These are phyloP conservation scores for Damaliscus lunatus DNA, from an alignment of 2,113 vertebrate genomes.

Conservation along the genomic window DNA sequence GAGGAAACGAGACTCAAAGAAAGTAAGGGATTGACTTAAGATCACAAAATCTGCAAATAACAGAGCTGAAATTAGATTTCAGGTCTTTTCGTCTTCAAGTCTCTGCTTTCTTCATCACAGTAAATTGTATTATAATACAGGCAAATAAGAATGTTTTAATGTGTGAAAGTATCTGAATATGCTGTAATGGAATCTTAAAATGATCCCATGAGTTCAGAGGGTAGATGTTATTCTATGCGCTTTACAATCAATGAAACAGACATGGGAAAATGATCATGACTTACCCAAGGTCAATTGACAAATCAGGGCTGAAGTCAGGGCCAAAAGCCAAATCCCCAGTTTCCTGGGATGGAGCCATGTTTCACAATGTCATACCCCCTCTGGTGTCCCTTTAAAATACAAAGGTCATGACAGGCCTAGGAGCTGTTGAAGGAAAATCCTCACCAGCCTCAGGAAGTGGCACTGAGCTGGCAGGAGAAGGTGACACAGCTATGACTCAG, in stretches of 20 bases:
- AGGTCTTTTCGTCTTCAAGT: not conserved
- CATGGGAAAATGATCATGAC: not conserved
- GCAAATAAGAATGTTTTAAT: not conserved
- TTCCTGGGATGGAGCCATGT: not conserved
- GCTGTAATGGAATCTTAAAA: not conserved
- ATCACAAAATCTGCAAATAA: not conserved
- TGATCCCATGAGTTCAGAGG: not conserved
- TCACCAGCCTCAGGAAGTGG: conserved; percentile 1
- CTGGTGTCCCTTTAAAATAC: not conserved
- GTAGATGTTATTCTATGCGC: not conserved
- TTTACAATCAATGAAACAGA: not conserved
- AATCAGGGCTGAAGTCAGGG: not conserved
- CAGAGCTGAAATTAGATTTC: not conserved
- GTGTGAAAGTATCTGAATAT: not conserved
- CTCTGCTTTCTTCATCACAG: not conserved
- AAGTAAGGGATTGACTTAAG: not conserved
- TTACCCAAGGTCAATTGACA: conserved; percentile 20
- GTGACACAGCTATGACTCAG: conserved; percentile 44
- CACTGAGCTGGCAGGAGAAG: not conserved
- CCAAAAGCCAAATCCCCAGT: conserved; percentile 17
- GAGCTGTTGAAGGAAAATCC: not conserved
- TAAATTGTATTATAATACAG: not conserved
- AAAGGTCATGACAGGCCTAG: not conserved
- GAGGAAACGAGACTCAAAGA: not conserved
- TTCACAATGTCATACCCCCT: not conserved